Evolutionary conservation across 2,888 invertebrate genomes (phyloP), one percentile per base, ranked within the genome.

Genomic region (Ectropis crepuscularia): DNA sequence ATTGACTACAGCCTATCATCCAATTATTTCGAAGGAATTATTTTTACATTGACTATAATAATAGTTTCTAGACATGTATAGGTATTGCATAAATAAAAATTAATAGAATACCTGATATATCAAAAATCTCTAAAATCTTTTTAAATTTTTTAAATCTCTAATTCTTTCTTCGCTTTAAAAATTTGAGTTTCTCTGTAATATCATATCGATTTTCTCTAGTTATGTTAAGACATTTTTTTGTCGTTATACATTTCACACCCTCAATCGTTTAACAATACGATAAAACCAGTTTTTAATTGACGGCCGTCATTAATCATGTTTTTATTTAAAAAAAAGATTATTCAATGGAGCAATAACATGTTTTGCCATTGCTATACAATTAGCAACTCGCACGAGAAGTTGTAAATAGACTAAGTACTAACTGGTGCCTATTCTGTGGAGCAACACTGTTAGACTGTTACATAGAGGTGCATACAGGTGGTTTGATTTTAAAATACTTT

Each of bases 331-430:
- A 53, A n/a, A 42, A 60, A 37, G 53, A 41, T 47, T 42, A 41
- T 50, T 43, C 50, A 6, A 53, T 11, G 6, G 11, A 46, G 39
- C 53, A 37, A 61, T 49, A 54, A 54, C 55, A 51, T 61, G 55
- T 57, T 49, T 57, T 53, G 43, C 46, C 47, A 57, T 60, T 36
- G 16, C 38, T 43, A 48, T 63, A 36, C 28, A 60, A 42, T 39
- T 49, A 59, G 37, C 53, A 67, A 61, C 54, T 68, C 70, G 67
- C 69, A 65, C 69, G 54, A 46, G 62, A 55, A 55, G 46, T 57
- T 49, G 50, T 50, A 41, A 51, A 42, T 12, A 38, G 16, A 28
- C 16, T 28, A 50, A 8, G 7, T 37, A 54, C 37, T 6, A 9
- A 54, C 37, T 54, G 8, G n/a, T 45, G 45, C 36, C 1, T 45